Evolutionary conservation across 2,797 vertebrate species (phyloP).

Genomic region (Scomberomorus guttatus): DNA sequence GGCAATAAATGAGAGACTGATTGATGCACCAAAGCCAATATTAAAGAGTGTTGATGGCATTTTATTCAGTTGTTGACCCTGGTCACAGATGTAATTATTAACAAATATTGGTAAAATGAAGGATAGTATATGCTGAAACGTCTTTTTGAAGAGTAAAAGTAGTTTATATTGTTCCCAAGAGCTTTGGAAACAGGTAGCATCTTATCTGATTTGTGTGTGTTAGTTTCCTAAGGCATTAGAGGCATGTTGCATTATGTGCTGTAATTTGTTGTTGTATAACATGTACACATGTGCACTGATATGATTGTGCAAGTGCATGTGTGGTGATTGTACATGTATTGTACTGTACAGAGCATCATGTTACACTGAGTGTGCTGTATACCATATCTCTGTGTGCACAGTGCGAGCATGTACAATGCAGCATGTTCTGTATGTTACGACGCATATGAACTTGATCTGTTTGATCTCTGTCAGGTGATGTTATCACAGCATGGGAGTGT

Average conservation of each 20-base stretch:
- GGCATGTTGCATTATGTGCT: conserved; percentile 38
- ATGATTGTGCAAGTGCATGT: conserved; percentile 56
- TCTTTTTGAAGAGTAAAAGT: not conserved
- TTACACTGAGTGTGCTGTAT: conserved; percentile 40
- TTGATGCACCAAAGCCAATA: conserved; percentile 51
- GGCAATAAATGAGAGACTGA: conserved; percentile 68
- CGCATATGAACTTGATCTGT: conserved; percentile 59
- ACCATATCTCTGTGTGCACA: conserved; percentile 23
- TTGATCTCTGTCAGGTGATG: conserved; percentile 66
- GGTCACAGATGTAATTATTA: not conserved
- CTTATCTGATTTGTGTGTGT: conserved; percentile 42
- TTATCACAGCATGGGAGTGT: conserved; percentile 62
- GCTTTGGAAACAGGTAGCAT: conserved; percentile 21
- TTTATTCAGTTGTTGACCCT: conserved; percentile 33
- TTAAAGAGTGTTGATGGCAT: conserved; percentile 56
- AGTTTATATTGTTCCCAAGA: conserved; percentile 33
- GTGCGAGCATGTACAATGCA: conserved; percentile 38
- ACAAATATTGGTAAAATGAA: not conserved
- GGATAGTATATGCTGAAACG: not conserved
- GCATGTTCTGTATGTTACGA: conserved; percentile 22
- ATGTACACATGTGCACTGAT: conserved; percentile 49
- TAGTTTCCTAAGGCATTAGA: conserved; percentile 39
- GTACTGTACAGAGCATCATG: conserved; percentile 35
- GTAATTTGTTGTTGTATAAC: conserved; percentile 59
- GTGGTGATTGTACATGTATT: conserved; percentile 43